Base-by-base conservation (phyloP, 2,113 vertebrate species). In the Notarius quadriscutis region DNA sequence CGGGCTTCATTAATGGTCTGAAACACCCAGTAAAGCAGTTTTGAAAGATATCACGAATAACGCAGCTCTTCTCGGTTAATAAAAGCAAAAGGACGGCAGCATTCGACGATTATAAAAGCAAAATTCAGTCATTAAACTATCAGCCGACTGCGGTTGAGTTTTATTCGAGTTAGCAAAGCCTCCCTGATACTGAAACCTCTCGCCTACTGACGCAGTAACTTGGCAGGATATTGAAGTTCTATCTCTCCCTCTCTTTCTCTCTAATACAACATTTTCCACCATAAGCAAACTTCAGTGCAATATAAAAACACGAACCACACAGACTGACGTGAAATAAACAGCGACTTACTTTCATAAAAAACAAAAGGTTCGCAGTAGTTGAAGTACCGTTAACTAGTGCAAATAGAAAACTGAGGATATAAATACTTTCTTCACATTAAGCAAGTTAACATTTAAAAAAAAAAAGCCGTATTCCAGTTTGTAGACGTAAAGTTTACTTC, bases 351-450 rank as follows among this genome's bases (percentile, higher is more conserved):
- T 90, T 90, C 74, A 72, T 84, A 48, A 74, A 88, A 88, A 89
- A 88, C 87, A 51, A 84, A 83, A 90, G 90, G 90, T 91, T 93
- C 92, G 95, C 94, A 94, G 94, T 94, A 94, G 94, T 94, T 93
- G 88, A 91, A 94, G 94, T 94, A 95, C 92, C 91, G 92, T 94
- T 93, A 84, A 86, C 87, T 89, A 95, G 95, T 95, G 95, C 95
- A 96, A 95, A 95, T 94, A 94, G 92, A 91, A 91, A 90, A 94
- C 48, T 27, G 77, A 69, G 55, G 25, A 92, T 94, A 95, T 92
- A 94, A 95, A 95, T 93, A 95, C 90, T 95, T 92, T 94, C 94
- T 94, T 94, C 93, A 94, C 93, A 92, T 91, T 88, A 77, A 93
- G 91, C 92, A 93, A 93, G 88, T 92, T 90, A 93, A 93, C 90